Percentiles rank a stretch among this genome's conserved stretches.
Evolutionary conservation across 2,113 vertebrate genomes (phyloP).

Genomic region (Theristicus caerulescens): DNA sequence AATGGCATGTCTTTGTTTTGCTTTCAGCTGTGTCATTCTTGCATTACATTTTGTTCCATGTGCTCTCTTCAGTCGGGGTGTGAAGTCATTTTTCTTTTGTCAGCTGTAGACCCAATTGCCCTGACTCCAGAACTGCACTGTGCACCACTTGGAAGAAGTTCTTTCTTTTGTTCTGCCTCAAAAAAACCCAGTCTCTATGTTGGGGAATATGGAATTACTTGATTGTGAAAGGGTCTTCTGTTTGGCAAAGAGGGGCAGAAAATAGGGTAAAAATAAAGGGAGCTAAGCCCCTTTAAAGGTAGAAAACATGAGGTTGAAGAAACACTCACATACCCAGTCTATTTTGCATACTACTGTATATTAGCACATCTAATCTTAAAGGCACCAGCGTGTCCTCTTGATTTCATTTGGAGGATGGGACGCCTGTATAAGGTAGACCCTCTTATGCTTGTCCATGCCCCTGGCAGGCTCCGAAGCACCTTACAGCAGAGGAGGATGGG

Average conservation of each 20-base stretch:
- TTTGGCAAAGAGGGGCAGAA: background rate
- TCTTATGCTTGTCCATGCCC: background rate
- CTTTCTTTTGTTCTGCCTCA: constrained; percentile 18
- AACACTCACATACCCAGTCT: background rate
- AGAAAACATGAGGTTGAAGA: background rate
- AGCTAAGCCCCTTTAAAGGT: background rate
- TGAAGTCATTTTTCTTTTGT: constrained; percentile 54
- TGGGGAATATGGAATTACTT: background rate
- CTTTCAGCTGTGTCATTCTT: constrained; percentile 53
- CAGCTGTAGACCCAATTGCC: background rate
- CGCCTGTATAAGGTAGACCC: background rate
- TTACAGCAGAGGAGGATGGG: background rate
- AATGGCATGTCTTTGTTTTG: constrained; percentile 57
- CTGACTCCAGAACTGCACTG: constrained; percentile 4
- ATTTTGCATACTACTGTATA: background rate
- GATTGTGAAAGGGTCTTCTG: background rate
- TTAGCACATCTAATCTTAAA: background rate
- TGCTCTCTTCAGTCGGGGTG: constrained; percentile 30
- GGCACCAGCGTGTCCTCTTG: background rate
- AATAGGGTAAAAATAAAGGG: background rate
- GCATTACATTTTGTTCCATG: constrained; percentile 41
- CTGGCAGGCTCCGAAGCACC: background rate
- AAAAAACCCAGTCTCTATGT: background rate
- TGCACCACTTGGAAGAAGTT: constrained; percentile 34
- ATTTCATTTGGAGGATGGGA: background rate